phyloP scores from a whole-genome alignment of 2,113 vertebrate genomes.

The Thomomys bottae region DNA sequence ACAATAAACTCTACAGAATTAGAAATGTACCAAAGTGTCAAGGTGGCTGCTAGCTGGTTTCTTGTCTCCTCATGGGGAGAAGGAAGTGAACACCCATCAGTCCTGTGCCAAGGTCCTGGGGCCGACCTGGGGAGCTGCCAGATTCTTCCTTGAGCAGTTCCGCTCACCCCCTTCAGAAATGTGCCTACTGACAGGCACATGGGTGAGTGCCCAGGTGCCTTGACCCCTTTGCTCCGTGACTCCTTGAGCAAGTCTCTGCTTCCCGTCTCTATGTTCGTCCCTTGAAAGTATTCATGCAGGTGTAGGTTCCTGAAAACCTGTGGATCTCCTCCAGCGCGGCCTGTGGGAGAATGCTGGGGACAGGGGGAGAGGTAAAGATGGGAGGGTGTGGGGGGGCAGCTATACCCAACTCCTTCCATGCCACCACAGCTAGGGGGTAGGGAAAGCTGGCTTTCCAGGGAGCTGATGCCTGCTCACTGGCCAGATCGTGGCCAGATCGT shows the following conservation, averaged over 20 bases:
- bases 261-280: constrained; percentile 90
- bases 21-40: constrained; percentile 76
- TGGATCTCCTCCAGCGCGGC: constrained; percentile 97
- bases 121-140: constrained; percentile 73
- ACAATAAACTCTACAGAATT: constrained; percentile 81
- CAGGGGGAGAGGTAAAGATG: neutral
- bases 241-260: constrained; percentile 7
- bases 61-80: constrained; percentile 79
- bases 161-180: constrained; percentile 1
- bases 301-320: constrained; percentile 96
- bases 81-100: constrained; percentile 62
- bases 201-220: neutral
- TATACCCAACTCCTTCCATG: neutral
- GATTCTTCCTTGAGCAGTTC: constrained; percentile 68
- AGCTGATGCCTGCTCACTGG: rapidly evolving
- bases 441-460: neutral
- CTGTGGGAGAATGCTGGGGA: constrained; percentile 94
- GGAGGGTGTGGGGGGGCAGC: neutral
- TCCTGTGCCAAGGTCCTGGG: constrained; percentile 85
- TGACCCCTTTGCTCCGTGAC: constrained; percentile 44
- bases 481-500: neutral
- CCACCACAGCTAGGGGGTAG: neutral
- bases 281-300: constrained; percentile 99
- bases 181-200: neutral
- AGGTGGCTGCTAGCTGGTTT: constrained; percentile 67